Base-by-base conservation (phyloP, 1,140 invertebrate species). In the Drosophila rhopaloa region DNA sequence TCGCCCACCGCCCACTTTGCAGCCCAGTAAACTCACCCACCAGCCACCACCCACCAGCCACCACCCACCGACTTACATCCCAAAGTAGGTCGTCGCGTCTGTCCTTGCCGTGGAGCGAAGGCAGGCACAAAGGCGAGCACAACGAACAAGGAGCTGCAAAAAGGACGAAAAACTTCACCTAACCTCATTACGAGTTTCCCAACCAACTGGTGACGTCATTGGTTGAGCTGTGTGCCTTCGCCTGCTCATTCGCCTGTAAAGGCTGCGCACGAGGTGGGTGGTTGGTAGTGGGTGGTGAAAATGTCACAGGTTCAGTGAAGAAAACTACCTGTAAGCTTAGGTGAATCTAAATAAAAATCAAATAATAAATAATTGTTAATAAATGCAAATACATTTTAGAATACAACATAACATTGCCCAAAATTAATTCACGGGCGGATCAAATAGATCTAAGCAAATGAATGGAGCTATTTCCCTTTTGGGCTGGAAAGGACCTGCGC, bases 151-250 rank as follows among this genome's bases (percentile, higher is more conserved):
- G 59, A 67, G 60, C 60, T 40, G 44, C 19, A 66, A 50, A 66
- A 65, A 37, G 62, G 40, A 68, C 78, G 65, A 88, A 75, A 74
- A 48, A 88, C 79, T 88, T 82, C 79, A 70, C 75, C 82, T 79
- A 89, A 89, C 84, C 84, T 89, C 80, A 89, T 89, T 89, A 88
- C 74, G 81, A 78, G 81, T 76, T 66, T 53, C 43, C 32, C 59
- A 58, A 68, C 54, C 37, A 47, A 63, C 35, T 78, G 76, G 79
- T 89, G 84, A 89, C 84, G 84, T 89, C 84, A 89, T 89, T 89
- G 84, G 84, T 89, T 75, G 66, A 48, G 68, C 74, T 66, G 29
- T 83, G 59, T 71, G 73, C 80, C 73, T 84, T 83, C 44, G 27
- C 61, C 55, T 50, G 77, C 73, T 66, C 80, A 35, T 81, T 84